A percentile compares a stretch with the other conserved stretches of the same genome.
These are phyloP conservation scores for Aplocera efformata DNA, from an alignment of 2,888 invertebrate genomes.

Conservation along the genomic window DNA sequence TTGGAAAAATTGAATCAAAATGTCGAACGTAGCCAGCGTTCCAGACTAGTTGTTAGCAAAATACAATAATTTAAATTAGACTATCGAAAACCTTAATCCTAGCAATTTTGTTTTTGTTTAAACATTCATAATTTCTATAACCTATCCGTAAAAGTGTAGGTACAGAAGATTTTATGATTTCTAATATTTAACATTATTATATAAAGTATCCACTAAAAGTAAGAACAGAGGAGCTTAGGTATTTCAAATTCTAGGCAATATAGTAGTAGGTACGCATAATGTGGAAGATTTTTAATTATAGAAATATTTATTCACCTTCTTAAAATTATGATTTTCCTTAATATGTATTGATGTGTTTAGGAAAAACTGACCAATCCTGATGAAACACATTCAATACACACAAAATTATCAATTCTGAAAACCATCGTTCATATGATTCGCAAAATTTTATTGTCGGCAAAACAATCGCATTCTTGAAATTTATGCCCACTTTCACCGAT, in stretches of 20 bases:
- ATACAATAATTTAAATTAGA: too few species aligned
- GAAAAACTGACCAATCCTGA: conserved; percentile 15
- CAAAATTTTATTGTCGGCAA: conserved; percentile 17
- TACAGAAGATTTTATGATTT: too few species aligned
- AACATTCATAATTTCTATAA: too few species aligned
- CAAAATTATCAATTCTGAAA: conserved; percentile 3
- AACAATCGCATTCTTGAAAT: conserved; percentile 3
- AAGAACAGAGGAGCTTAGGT: conserved; percentile 18
- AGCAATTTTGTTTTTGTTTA: too few species aligned
- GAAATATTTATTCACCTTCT: conserved; percentile 4
- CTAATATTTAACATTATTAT: too few species aligned
- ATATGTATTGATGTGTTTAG: conserved; percentile 18
- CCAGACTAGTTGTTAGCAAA: too few species aligned
- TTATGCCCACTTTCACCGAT: background rate
- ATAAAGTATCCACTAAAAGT: background rate
- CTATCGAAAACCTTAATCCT: too few species aligned
- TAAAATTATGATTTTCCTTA: background rate
- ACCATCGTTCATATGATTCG: conserved; percentile 1
- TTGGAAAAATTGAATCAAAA: too few species aligned
- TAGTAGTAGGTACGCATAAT: background rate
- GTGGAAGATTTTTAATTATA: conserved; percentile 5
- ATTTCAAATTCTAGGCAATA: conserved; percentile 1
- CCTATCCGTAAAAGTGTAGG: too few species aligned
- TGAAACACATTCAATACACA: conserved; percentile 3
- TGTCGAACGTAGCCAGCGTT: too few species aligned